Evolutionary conservation across 2,113 vertebrate genomes (phyloP).

Genomic region (Entelurus aequoreus): DNA sequence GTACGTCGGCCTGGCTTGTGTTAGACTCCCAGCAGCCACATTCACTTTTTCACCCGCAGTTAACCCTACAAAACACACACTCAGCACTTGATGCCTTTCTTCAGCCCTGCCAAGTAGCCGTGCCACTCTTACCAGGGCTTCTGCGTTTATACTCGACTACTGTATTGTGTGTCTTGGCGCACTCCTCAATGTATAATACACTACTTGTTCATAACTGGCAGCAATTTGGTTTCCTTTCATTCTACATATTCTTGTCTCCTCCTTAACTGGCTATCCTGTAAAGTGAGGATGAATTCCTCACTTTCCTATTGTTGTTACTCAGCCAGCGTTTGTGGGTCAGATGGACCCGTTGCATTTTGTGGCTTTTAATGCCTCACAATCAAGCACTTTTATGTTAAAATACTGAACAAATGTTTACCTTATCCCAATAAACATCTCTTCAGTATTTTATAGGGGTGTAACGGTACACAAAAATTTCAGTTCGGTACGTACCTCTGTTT

Average conservation of each 20-base stretch:
- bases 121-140: conserved; percentile 34
- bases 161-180: conserved; percentile 32
- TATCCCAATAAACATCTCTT: too few relatives aligned
- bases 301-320: too few relatives aligned
- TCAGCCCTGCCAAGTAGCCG: conserved; percentile 26
- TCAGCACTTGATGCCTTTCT: conserved; percentile 36
- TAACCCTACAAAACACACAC: conserved; percentile 51
- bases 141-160: conserved; percentile 43
- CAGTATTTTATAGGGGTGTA: too few relatives aligned
- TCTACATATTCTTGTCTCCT: conserved; percentile 1
- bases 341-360: too few relatives aligned
- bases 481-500: too few relatives aligned
- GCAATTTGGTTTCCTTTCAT: neutral
- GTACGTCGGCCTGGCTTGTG: conserved; percentile 64
- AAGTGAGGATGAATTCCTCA: conserved; percentile 4
- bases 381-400: too few relatives aligned
- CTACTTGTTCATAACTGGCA: conserved; percentile 21
- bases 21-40: conserved; percentile 55
- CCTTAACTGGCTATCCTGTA: neutral
- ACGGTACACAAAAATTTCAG: too few relatives aligned
- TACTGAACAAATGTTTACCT: too few relatives aligned
- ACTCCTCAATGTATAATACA: conserved; percentile 12
- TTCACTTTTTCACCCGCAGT: conserved; percentile 60
- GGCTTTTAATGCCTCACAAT: too few relatives aligned
- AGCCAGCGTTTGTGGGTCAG: too few relatives aligned